Conservation (phyloP, 2,113 vertebrate species). For the Antechinus stuartii region DNA sequence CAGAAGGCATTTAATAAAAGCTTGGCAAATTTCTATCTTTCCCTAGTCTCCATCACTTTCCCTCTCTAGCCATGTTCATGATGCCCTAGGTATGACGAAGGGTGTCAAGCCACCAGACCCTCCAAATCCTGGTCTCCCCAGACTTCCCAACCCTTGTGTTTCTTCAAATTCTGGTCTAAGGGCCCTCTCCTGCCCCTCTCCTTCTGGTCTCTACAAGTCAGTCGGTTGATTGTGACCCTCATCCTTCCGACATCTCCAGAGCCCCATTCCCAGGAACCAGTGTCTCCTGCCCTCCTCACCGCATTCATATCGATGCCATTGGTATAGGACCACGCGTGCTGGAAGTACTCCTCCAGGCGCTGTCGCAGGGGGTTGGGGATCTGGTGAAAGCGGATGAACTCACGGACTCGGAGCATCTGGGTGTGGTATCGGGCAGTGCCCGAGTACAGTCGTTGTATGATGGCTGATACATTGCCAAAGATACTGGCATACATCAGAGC, state of each 20-base stretch:
- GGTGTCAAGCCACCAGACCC: neutral
- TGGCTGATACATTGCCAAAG: slow-evolving; percentile 93
- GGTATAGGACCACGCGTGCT: slow-evolving; percentile 93
- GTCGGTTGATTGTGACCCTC: neutral
- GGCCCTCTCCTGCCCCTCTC: neutral
- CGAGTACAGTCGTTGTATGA: slow-evolving; percentile 93
- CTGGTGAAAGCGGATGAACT: slow-evolving; percentile 93
- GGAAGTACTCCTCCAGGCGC: slow-evolving; percentile 91
- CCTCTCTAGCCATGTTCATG: neutral
- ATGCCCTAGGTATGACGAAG: neutral
- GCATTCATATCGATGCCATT: slow-evolving; percentile 94
- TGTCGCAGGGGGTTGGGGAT: slow-evolving; percentile 91
- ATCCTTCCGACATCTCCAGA: neutral
- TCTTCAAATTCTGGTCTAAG: neutral
- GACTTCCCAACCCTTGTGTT: neutral
- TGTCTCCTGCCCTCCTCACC: slow-evolving; percentile 79
- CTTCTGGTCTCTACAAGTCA: neutral
- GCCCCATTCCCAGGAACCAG: slow-evolving; percentile 56
- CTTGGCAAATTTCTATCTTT: neutral
- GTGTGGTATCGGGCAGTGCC: slow-evolving; percentile 93
- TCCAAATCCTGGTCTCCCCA: neutral
- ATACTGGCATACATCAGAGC: slow-evolving; percentile 95
- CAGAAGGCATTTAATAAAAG: neutral
- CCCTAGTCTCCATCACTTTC: neutral
- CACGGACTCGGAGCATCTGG: slow-evolving; percentile 91